Percentiles rank a stretch among this genome's conserved stretches.
phyloP scores from a whole-genome alignment of 2,888 invertebrate genomes.

The Spilosoma lubricipeda region DNA sequence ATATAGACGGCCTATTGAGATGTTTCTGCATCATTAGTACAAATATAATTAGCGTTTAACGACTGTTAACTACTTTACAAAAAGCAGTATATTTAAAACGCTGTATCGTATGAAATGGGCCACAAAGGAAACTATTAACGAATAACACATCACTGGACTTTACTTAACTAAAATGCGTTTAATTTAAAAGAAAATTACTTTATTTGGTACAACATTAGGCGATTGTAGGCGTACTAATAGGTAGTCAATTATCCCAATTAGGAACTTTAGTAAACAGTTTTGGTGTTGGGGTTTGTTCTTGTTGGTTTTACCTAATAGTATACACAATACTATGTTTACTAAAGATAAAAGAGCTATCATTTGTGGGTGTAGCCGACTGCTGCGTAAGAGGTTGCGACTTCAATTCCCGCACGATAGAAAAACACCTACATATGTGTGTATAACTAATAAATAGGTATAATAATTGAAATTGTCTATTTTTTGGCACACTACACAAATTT shows the following conservation, averaged over 20 bases:
- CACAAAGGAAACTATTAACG: conserved; percentile 31
- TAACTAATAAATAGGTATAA: no score
- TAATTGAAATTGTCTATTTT: no score
- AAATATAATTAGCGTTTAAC: no score
- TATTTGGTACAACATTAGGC: conserved; percentile 22
- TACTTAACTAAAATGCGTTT: conserved; percentile 37
- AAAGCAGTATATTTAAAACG: background rate
- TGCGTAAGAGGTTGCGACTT: background rate
- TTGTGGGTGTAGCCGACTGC: background rate
- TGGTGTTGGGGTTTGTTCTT: conserved; percentile 9
- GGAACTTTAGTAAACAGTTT: conserved; percentile 6
- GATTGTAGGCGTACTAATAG: conserved; percentile 13
- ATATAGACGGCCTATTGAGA: no score
- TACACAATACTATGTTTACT: background rate
- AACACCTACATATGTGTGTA: no score
- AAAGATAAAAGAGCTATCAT: background rate
- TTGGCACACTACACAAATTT: no score
- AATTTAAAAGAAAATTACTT: conserved; percentile 29
- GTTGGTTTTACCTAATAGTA: background rate
- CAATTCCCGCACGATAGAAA: background rate
- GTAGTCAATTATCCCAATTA: conserved; percentile 15
- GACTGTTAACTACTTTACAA: no score
- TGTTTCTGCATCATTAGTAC: no score
- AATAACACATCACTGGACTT: conserved; percentile 7
- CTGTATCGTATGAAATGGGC: conserved; percentile 15